Percentiles rank a stretch among this genome's conserved stretches.
phyloP scores from a whole-genome alignment of 2,797 vertebrate species.

The Heliangelus exortis region DNA sequence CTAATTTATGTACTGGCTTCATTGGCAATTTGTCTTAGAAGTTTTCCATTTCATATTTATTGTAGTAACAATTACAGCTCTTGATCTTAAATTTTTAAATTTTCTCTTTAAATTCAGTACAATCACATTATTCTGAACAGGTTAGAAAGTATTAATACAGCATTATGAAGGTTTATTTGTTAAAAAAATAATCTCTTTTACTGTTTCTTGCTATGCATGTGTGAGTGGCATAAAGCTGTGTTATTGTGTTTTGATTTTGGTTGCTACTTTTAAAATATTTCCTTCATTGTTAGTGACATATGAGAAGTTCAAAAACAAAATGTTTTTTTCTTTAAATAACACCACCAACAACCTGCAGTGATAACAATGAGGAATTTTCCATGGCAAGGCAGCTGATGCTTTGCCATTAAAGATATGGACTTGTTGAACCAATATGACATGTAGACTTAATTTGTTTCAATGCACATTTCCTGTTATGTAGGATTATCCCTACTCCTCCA shows the following conservation, averaged over 20 bases:
- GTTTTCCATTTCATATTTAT: background rate
- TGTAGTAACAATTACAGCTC: background rate
- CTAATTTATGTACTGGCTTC: background rate
- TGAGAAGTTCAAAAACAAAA: background rate
- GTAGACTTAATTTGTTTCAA: background rate
- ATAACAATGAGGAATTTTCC: background rate
- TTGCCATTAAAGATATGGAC: constrained; percentile 39
- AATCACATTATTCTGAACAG: background rate
- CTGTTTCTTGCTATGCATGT: background rate
- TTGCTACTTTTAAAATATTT: constrained; percentile 17
- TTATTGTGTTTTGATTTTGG: background rate
- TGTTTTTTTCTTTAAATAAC: constrained; percentile 32
- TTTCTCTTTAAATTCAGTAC: background rate
- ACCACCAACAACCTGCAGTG: background rate
- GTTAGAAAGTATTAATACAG: background rate
- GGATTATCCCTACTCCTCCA: constrained; percentile 2
- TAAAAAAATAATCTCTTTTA: background rate
- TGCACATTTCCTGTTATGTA: constrained; percentile 31
- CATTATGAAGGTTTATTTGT: background rate
- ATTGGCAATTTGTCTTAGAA: background rate
- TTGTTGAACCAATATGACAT: constrained; percentile 8
- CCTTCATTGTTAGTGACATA: constrained; percentile 4
- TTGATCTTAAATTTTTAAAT: background rate
- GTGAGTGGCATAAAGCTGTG: background rate
- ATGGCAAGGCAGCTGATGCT: background rate